Evolutionary conservation across 2,113 vertebrate species (phyloP), one percentile per base, ranked within the genome.

Genomic region (Trochalopteron elliotii): DNA sequence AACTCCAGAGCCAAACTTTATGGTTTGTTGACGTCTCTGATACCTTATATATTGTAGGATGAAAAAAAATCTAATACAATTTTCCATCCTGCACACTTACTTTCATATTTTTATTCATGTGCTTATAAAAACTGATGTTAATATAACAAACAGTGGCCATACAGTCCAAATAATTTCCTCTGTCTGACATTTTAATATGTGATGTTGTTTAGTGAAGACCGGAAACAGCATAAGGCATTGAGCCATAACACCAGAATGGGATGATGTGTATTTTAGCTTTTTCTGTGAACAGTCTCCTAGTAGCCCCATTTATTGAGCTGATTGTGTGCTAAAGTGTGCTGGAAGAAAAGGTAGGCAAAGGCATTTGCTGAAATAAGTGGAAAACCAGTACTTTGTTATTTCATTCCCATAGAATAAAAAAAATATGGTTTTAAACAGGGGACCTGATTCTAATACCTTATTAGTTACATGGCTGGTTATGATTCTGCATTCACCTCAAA

Each of bases 401-500:
- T 20, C 20, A n/a, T 75, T 76, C 3, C 47, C 14, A 28, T 40
- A 40, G 37, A 39, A 9, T 39, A 39, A 39, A 3, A 30, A 15
- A 52, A 18, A n/a, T 23, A 56, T 14, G 0, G 4, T 75, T 83
- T 68, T 84, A 59, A 55, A 37, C 0, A 0, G 15, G 4, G 3
- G 7, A 10, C 15, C 22, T 45, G n/a, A 45, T 89, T 87, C 7
- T 64, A 27, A 30, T 68, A 9, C 42, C 9, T 70, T 68, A 1
- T 61, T 55, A 50, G 6, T 63, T 77, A 52, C 7, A 9, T 52
- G 56, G 35, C 15, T 31, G 40, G 35, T 9, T 57, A 39, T 17
- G 2, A 7, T 45, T 86, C 33, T 79, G 33, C 40, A 69, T 55
- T 72, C 9, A 42, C 22, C 27, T 56, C 3, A 2, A 55, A 68